phyloP scores from a whole-genome alignment of 1,140 invertebrate genomes.

The Physella acuta region DNA sequence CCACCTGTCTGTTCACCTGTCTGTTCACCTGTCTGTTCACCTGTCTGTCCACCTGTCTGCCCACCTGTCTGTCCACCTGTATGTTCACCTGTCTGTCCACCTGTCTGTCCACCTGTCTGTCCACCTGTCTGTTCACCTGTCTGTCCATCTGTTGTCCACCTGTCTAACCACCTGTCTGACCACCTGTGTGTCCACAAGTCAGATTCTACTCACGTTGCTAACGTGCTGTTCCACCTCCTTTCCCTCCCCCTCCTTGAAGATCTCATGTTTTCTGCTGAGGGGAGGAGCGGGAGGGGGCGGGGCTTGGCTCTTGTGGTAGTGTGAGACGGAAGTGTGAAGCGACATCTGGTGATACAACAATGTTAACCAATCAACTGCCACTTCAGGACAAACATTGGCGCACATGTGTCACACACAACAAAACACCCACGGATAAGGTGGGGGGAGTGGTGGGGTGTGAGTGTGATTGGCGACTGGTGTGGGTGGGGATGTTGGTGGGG shows the following conservation, averaged over 20 bases:
- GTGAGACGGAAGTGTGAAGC: background rate
- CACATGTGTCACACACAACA: too few relatives aligned
- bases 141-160: too few relatives aligned
- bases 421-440: too few relatives aligned
- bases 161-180: background rate
- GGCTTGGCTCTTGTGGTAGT: conserved; percentile 24
- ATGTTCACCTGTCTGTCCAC: background rate
- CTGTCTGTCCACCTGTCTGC: background rate
- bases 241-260: conserved; percentile 39
- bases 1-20: background rate
- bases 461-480: too few relatives aligned
- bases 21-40: background rate
- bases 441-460: too few relatives aligned
- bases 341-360: too few relatives aligned
- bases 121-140: background rate
- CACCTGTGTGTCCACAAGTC: background rate
- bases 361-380: too few relatives aligned
- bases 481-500: too few relatives aligned
- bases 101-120: background rate
- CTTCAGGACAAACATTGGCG: too few relatives aligned
- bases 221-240: conserved; percentile 44
- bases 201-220: conserved; percentile 40
- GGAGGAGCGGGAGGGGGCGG: conserved; percentile 44
- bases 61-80: background rate
- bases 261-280: conserved; percentile 36